These are phyloP conservation scores for Calidris pygmaea DNA, from an alignment of 2,113 vertebrate genomes.

Conservation along the genomic window DNA sequence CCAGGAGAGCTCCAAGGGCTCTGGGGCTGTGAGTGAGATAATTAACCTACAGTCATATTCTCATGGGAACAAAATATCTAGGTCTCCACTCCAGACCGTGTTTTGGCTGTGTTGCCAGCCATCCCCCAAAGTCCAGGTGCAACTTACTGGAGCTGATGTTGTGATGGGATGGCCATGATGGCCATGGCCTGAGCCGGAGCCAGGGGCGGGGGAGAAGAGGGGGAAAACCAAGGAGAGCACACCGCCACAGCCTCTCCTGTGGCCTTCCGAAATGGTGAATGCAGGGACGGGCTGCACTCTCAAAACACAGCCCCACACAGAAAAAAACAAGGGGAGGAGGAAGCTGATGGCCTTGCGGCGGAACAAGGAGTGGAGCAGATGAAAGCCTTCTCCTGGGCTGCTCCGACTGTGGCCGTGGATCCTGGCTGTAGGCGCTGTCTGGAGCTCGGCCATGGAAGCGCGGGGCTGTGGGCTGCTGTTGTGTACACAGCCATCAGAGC, in stretches of 20 bases:
- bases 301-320: neutral
- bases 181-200: too few species aligned
- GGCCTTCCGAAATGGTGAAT: neutral
- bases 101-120: too few species aligned
- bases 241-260: neutral
- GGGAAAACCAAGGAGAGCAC: too few species aligned
- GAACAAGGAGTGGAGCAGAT: neutral
- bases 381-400: neutral
- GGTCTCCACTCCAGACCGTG: too few species aligned
- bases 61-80: too few species aligned
- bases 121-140: too few species aligned
- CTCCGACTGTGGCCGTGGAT: neutral
- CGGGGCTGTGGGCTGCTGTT: neutral
- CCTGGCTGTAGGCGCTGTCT: neutral
- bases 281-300: fast-evolving
- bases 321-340: fast-evolving
- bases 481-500: neutral
- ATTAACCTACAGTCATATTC: too few species aligned
- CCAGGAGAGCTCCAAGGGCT: too few species aligned
- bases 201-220: too few species aligned
- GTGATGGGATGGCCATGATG: too few species aligned
- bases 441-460: neutral
- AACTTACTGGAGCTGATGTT: too few species aligned
- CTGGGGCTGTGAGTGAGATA: too few species aligned
- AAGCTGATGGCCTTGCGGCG: neutral